Conservation (phyloP, 2,888 invertebrate genomes). For the Megastigmus dorsalis region DNA sequence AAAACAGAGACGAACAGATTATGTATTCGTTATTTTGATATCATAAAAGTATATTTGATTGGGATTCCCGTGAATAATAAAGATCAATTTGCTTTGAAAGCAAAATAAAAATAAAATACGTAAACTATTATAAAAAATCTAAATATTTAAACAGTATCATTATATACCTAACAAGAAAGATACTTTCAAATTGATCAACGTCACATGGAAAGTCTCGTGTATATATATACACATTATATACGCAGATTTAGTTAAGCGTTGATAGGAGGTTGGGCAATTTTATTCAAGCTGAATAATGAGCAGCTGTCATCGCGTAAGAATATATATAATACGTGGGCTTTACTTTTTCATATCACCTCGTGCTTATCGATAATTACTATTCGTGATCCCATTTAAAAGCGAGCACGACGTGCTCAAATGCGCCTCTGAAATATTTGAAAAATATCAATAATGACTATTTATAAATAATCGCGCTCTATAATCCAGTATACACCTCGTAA, state of each 20-base stretch:
- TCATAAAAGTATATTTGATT: too few relatives aligned
- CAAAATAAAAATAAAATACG: too few relatives aligned
- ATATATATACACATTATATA: not conserved
- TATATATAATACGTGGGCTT: not conserved
- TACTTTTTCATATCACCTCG: not conserved
- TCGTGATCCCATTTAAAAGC: not conserved
- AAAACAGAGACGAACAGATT: too few relatives aligned
- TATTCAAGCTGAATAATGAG: not conserved
- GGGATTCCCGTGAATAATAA: too few relatives aligned
- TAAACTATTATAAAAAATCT: not conserved
- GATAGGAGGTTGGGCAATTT: constrained; percentile 12
- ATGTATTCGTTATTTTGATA: too few relatives aligned
- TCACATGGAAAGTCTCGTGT: not conserved
- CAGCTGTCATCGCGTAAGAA: not conserved
- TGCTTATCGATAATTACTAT: constrained; percentile 21
- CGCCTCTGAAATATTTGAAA: not conserved
- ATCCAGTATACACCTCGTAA: too few relatives aligned
- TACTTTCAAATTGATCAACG: too few relatives aligned
- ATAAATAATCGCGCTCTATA: not conserved
- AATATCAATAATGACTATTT: not conserved
- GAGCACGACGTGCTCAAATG: not conserved
- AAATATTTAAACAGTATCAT: too few relatives aligned
- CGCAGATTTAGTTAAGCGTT: constrained; percentile 2
- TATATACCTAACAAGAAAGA: too few relatives aligned
- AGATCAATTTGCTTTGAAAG: too few relatives aligned